phyloP scores from a whole-genome alignment of 2,113 vertebrate species.

The Nothobranchius kuhntae region DNA sequence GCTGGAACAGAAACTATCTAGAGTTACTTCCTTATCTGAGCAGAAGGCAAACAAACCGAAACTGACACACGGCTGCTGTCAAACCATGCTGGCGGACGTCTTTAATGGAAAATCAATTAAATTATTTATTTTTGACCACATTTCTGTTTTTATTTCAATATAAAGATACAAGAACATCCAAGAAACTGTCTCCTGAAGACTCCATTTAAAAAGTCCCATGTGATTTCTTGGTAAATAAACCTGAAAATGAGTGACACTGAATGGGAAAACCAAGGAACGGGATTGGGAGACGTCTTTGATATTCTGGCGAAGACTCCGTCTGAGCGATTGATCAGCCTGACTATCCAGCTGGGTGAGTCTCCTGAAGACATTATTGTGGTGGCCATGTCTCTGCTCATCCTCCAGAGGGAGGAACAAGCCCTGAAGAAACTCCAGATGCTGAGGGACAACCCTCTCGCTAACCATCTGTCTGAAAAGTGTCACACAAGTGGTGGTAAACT shows the following conservation, averaged over 20 bases:
- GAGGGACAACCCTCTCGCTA: slow-evolving; percentile 52
- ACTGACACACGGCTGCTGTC: neutral
- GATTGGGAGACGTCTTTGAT: slow-evolving; percentile 70
- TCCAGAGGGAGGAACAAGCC: slow-evolving; percentile 70
- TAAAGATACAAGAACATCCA: slow-evolving; percentile 27
- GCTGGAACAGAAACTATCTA: neutral
- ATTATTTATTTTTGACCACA: neutral
- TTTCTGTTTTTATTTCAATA: slow-evolving; percentile 23
- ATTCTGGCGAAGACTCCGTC: slow-evolving; percentile 55
- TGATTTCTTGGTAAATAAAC: neutral
- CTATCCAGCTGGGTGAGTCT: slow-evolving; percentile 66
- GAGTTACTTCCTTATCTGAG: slow-evolving; percentile 66
- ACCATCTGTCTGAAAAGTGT: slow-evolving; percentile 64
- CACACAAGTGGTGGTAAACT: slow-evolving; percentile 33
- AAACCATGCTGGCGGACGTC: slow-evolving; percentile 18
- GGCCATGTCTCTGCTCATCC: slow-evolving; percentile 79
- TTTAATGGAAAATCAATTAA: too few relatives aligned
- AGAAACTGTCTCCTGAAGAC: slow-evolving; percentile 1
- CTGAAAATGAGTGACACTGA: slow-evolving; percentile 49
- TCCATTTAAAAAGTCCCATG: neutral
- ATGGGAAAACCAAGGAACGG: slow-evolving; percentile 40
- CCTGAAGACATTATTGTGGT: slow-evolving; percentile 70
- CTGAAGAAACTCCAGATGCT: slow-evolving; percentile 70
- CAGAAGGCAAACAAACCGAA: slow-evolving; percentile 1
- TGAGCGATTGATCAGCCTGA: slow-evolving; percentile 76